Conservation (phyloP, 2,113 vertebrate genomes). For the Conger conger region DNA sequence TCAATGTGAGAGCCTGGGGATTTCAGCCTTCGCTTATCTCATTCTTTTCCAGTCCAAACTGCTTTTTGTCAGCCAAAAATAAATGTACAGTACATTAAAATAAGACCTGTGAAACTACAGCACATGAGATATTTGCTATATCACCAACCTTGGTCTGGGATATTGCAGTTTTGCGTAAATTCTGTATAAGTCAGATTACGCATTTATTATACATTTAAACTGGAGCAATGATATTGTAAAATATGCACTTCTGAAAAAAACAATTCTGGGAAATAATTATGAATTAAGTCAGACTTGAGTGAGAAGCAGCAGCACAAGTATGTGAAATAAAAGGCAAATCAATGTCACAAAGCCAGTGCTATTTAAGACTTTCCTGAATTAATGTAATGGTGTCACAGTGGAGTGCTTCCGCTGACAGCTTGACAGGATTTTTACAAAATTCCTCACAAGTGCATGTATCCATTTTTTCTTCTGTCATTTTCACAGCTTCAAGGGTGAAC, state of each 20-base stretch:
- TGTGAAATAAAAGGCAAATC: background rate
- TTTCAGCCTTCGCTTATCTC: background rate
- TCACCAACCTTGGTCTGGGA: background rate
- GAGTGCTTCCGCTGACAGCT: background rate
- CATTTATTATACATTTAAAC: background rate
- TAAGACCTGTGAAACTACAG: background rate
- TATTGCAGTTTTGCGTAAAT: background rate
- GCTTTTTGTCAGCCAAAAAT: too few relatives aligned
- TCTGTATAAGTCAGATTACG: background rate
- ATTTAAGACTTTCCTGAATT: background rate
- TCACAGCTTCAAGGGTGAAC: background rate
- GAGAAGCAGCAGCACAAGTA: background rate
- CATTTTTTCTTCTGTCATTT: constrained; percentile 1
- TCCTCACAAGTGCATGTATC: background rate
- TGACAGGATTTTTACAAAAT: background rate
- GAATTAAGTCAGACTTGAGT: background rate
- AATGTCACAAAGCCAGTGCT: background rate
- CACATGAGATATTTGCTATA: background rate
- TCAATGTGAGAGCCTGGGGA: background rate
- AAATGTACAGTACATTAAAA: background rate
- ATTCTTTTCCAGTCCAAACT: background rate
- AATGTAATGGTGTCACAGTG: background rate
- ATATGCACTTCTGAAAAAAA: background rate
- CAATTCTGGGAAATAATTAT: background rate
- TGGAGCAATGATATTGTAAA: background rate